Percentiles rank a stretch among this genome's conserved stretches.
These are phyloP conservation scores for Patiria pectinifera DNA, from an alignment of 53 echinoderm and acorn worm genomes.

Conservation along the genomic window DNA sequence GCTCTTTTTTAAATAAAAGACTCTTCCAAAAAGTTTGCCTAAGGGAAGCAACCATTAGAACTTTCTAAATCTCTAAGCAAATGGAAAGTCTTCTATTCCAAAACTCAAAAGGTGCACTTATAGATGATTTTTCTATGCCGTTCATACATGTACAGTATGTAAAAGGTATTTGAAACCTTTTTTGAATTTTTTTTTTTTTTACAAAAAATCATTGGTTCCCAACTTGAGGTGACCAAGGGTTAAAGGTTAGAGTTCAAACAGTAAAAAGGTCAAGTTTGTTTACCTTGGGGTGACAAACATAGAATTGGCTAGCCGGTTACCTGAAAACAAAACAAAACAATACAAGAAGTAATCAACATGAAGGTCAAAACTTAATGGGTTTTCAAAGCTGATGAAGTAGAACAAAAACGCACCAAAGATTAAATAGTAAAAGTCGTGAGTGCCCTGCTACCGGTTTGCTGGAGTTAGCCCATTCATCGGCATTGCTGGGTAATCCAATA, in stretches of 20 bases:
- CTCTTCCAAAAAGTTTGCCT: background rate
- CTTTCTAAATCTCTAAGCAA: background rate
- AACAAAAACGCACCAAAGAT: too few species aligned
- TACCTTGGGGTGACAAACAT: slow-evolving; percentile 42
- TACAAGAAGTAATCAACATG: background rate
- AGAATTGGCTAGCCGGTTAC: slow-evolving; percentile 24
- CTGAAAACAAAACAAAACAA: background rate
- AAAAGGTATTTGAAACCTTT: background rate
- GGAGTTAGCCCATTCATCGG: too few species aligned
- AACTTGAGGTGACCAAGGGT: background rate
- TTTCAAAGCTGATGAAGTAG: background rate
- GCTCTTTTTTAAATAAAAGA: slow-evolving; percentile 16
- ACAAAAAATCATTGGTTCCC: background rate
- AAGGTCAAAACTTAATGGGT: background rate
- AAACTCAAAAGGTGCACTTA: background rate
- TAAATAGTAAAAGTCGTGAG: too few species aligned
- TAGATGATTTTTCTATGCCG: background rate
- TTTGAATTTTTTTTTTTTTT: background rate
- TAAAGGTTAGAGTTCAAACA: background rate
- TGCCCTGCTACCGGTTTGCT: too few species aligned
- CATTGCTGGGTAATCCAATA: too few species aligned
- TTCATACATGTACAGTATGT: background rate
- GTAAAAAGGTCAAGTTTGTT: background rate
- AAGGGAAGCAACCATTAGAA: background rate
- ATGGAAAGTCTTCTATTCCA: background rate